phyloP scores from a whole-genome alignment of 37 sponge, comb jelly and placozoan species.

The Axinella damicornis region DNA sequence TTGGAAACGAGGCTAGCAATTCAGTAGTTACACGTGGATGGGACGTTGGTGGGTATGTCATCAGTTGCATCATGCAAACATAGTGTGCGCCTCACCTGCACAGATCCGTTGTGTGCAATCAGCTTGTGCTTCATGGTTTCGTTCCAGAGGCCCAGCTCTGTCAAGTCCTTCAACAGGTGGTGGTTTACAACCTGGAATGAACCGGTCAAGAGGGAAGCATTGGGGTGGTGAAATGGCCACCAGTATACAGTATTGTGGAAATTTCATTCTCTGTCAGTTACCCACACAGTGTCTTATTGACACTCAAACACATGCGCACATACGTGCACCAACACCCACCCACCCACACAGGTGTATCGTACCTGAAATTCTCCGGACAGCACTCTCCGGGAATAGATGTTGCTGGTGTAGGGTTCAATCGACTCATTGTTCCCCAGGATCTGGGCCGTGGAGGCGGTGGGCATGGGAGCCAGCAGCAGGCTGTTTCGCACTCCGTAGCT shows the following conservation, averaged over 20 bases:
- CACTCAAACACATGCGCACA: too few species aligned
- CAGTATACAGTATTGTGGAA: too few species aligned
- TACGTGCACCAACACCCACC: too few species aligned
- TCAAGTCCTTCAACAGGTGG: conserved; percentile 95
- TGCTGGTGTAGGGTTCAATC: conserved; percentile 99
- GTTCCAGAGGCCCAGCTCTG: conserved; percentile 89
- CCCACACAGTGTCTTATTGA: too few species aligned
- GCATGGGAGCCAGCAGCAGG: conserved; percentile 98
- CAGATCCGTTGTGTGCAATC: conserved; percentile 96
- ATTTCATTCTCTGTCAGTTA: too few species aligned
- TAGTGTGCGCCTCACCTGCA: conserved; percentile 86
- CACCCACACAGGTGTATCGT: background rate
- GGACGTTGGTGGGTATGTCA: background rate
- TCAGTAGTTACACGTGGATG: too few species aligned
- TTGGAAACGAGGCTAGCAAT: too few species aligned
- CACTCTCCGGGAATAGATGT: conserved; percentile 94
- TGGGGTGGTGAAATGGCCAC: background rate
- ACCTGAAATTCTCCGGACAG: conserved; percentile 94
- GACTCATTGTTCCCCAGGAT: conserved; percentile 99
- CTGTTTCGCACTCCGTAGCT: conserved; percentile 97
- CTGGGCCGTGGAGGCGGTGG: conserved; percentile 99
- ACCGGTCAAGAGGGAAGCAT: background rate
- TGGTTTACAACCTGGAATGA: conserved; percentile 90
- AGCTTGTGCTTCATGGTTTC: conserved; percentile 94
- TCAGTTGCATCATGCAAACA: background rate